Base-by-base conservation (phyloP, 2,113 vertebrate genomes). In the Semnornis frantzii region DNA sequence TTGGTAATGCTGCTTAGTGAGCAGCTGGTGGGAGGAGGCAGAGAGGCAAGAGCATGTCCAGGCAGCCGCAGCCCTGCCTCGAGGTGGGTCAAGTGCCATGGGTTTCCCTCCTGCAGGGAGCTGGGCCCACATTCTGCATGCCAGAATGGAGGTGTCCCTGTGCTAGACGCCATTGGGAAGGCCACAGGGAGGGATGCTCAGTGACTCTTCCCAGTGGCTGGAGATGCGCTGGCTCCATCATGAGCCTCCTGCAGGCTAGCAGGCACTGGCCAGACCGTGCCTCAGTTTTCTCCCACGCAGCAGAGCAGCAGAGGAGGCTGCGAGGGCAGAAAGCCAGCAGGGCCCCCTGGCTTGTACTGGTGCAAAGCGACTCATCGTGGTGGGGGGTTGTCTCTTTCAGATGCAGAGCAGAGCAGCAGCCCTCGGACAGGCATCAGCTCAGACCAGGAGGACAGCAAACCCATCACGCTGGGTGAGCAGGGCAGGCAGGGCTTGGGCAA, bases 361-460 rank as follows among this genome's bases (percentile, higher is more conserved):
- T 1, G 0, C 3, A 8, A 30, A 6, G 12, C 7, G 10, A 16
- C 60, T 87, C 69, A 94, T 21, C 3, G 5, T 8, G 0, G 0
- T 2, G 28, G 50, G 2, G 27, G 24, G 78, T 83, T 90, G 28
- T 58, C 80, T 85, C 73, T 92, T 92, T 27, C 97, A 99, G 99
- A 99, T 33, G 97, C 98, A 7, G 99, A 99, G 94, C 98, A 99
- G 96, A 98, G 98, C 92, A 96, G 98, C 93, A 99, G 99, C 94
- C 99, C 99, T 71, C 98, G 98, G 60, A 98, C 98, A 3, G 99
- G 98, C 81, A 98, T 99, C 31, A 97, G 98, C 82, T 98, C 99
- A 0, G 99, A 99, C 92, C 98, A 99, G 96, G 99, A 99, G 87
- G 98, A 99, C 98, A 99, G 98, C 96, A 98, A 98, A 92, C 98